Conservation (phyloP, 2,113 vertebrate genomes). For the Aplodontia rufa region DNA sequence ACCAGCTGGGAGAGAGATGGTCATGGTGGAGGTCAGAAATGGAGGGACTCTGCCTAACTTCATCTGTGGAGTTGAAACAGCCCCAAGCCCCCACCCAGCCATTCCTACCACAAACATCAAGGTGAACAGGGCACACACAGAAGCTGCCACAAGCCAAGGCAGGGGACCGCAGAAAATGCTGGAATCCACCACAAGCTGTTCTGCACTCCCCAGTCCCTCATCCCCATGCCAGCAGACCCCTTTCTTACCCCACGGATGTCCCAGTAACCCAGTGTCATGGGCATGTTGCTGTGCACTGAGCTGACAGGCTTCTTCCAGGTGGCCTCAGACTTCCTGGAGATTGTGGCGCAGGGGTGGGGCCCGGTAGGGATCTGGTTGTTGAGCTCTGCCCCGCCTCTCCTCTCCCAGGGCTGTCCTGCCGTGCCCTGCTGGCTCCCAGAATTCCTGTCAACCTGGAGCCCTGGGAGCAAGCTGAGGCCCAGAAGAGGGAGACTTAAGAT, state of each 20-base stretch:
- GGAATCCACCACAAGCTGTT: neutral
- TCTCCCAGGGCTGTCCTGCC: too few species aligned
- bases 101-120: neutral
- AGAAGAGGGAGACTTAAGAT: too few species aligned
- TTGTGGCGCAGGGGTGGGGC: neutral
- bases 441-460: neutral
- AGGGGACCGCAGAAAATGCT: too few species aligned
- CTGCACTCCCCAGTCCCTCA: too few species aligned
- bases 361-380: neutral
- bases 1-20: slow-evolving; percentile 80
- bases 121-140: neutral
- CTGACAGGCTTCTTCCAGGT: rapidly evolving
- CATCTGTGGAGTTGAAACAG: too few species aligned
- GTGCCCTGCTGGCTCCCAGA: too few species aligned
- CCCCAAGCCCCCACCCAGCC: too few species aligned
- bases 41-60: rapidly evolving
- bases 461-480: neutral
- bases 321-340: rapidly evolving
- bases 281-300: neutral
- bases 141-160: neutral
- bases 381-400: rapidly evolving
- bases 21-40: neutral
- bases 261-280: slow-evolving; percentile 86
- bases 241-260: slow-evolving; percentile 87
- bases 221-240: too few species aligned